A percentile compares a stretch with the other conserved stretches of the same genome.
Evolutionary conservation across 2,888 invertebrate genomes (phyloP).

Genomic region (Vandiemenella viatica): DNA sequence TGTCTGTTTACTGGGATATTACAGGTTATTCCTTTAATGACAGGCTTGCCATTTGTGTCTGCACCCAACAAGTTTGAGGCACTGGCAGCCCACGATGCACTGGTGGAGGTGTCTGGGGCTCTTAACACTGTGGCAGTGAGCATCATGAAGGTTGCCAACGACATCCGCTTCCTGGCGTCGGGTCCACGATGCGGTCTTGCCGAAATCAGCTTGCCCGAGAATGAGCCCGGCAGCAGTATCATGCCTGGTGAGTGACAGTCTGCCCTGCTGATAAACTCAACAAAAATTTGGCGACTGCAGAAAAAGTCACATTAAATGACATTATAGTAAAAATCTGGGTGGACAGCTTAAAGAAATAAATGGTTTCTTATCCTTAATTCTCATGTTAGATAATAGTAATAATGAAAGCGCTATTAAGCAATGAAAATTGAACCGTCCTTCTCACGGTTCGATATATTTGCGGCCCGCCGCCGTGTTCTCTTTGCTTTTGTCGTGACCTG

Average conservation of each 20-base stretch:
- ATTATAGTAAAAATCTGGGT: too few relatives aligned
- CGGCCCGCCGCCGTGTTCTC: too few relatives aligned
- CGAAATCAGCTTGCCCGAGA: slow-evolving; percentile 87
- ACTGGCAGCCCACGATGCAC: slow-evolving; percentile 79
- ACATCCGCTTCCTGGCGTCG: slow-evolving; percentile 71
- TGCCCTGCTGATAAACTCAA: background rate
- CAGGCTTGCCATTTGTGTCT: slow-evolving; percentile 74
- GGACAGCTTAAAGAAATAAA: too few relatives aligned
- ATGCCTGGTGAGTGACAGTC: slow-evolving; percentile 70
- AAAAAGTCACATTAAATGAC: background rate
- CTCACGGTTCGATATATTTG: too few relatives aligned
- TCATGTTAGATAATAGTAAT: too few relatives aligned
- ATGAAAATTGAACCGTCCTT: too few relatives aligned
- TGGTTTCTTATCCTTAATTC: too few relatives aligned
- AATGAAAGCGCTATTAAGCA: too few relatives aligned
- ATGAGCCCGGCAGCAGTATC: slow-evolving; percentile 98
- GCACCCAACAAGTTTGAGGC: slow-evolving; percentile 98
- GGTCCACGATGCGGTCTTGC: slow-evolving; percentile 93
- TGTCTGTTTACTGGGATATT: too few relatives aligned
- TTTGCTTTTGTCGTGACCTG: too few relatives aligned
- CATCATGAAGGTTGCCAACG: slow-evolving; percentile 92
- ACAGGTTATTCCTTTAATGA: too few relatives aligned
- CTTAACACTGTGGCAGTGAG: slow-evolving; percentile 82
- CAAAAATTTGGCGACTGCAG: too few relatives aligned
- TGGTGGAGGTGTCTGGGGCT: slow-evolving; percentile 91